Percentiles rank a stretch among this genome's conserved stretches.
phyloP scores from a whole-genome alignment of 2,797 vertebrate species.

The Arremon aurantiirostris region DNA sequence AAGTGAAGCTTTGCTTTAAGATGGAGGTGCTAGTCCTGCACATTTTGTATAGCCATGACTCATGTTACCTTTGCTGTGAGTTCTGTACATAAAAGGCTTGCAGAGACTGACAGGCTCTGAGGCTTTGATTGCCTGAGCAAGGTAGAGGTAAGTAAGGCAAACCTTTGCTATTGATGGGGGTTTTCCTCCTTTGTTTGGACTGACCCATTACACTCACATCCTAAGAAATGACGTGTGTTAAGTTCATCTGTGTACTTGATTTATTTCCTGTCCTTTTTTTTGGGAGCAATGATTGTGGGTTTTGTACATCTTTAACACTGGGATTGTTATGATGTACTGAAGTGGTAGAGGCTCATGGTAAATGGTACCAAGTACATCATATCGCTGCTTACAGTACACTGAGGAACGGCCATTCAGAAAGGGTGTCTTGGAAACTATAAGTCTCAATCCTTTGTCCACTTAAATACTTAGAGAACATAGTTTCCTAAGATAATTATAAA shows the following conservation, averaged over 20 bases:
- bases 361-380: rapidly evolving
- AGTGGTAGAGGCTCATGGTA: neutral
- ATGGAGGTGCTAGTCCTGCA: neutral
- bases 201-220: neutral
- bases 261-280: neutral
- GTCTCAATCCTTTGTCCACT: neutral
- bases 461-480: neutral
- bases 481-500: neutral
- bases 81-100: neutral
- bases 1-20: neutral
- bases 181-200: neutral
- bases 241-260: neutral
- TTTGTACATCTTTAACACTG: neutral
- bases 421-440: neutral
- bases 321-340: neutral
- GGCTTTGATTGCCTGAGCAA: neutral
- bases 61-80: neutral
- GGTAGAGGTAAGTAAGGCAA: neutral
- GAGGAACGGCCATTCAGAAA: neutral
- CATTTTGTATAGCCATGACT: rapidly evolving
- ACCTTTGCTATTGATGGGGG: neutral
- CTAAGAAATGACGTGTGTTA: neutral
- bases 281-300: neutral
- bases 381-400: neutral
- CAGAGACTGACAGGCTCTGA: neutral